These are phyloP conservation scores for Nomada lathburiana DNA, from an alignment of 2,888 invertebrate species.

Conservation along the genomic window DNA sequence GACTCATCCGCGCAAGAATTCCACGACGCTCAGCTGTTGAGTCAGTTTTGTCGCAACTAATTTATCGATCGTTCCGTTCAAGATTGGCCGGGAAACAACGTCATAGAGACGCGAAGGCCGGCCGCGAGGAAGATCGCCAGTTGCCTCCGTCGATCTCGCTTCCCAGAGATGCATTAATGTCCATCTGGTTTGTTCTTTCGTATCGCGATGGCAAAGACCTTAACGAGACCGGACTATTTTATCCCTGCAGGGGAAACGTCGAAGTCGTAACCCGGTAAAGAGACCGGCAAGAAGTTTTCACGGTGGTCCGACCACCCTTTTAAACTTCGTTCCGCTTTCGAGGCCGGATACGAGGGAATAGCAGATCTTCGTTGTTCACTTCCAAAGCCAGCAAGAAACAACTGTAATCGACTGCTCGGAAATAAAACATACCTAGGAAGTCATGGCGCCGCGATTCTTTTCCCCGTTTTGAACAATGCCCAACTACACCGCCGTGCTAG, in stretches of 20 bases:
- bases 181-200: constrained; percentile 25
- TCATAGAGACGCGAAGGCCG: neutral
- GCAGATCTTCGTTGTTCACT: constrained; percentile 24
- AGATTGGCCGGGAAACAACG: neutral
- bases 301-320: neutral
- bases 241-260: constrained; percentile 4
- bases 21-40: neutral
- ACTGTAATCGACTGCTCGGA: constrained; percentile 58
- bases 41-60: neutral
- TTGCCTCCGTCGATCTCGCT: neutral
- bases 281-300: constrained; percentile 41
- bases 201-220: constrained; percentile 29
- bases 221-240: constrained; percentile 31
- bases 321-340: constrained; percentile 22
- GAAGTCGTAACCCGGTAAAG: constrained; percentile 42
- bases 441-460: constrained; percentile 65
- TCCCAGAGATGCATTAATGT: constrained; percentile 27
- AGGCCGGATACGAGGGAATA: constrained; percentile 19
- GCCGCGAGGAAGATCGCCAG: neutral
- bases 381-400: constrained; percentile 30
- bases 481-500: constrained; percentile 6
- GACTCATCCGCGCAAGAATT: neutral
- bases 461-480: constrained; percentile 64
- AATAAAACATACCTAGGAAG: constrained; percentile 57
- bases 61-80: constrained; percentile 33